These are phyloP conservation scores for Brachyhypopomus occidentalis DNA, from an alignment of 2,113 vertebrate species.

Conservation along the genomic window DNA sequence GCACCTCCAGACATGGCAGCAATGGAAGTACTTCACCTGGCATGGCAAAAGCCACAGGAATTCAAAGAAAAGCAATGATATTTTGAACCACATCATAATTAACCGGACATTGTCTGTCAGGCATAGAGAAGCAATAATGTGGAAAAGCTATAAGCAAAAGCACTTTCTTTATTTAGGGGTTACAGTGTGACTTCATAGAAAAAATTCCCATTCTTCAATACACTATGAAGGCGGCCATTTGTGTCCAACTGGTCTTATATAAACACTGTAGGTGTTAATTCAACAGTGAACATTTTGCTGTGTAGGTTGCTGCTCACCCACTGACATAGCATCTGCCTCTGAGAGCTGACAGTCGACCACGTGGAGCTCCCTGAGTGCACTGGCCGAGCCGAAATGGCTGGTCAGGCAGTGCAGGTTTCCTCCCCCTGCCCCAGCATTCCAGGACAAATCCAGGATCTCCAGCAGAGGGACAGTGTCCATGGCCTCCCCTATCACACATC, in stretches of 20 bases:
- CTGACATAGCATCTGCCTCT: constrained; percentile 70
- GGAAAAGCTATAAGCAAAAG: too few species aligned
- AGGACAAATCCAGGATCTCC: constrained; percentile 86
- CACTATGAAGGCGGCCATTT: too few species aligned
- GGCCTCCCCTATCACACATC: constrained; percentile 73
- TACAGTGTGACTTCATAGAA: too few species aligned
- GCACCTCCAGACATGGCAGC: constrained; percentile 72
- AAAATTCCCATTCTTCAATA: too few species aligned
- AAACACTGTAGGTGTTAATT: neutral
- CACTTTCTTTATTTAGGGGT: too few species aligned
- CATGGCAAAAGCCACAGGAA: constrained; percentile 2
- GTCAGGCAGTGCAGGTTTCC: constrained; percentile 77
- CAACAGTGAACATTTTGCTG: neutral
- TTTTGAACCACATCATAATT: neutral
- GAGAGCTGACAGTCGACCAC: constrained; percentile 82
- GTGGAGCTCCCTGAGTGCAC: constrained; percentile 75
- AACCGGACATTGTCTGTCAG: neutral
- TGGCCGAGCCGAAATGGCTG: constrained; percentile 65
- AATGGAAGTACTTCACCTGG: constrained; percentile 71
- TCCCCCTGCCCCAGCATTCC: constrained; percentile 81
- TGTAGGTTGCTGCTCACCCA: constrained; percentile 72
- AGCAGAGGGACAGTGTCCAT: constrained; percentile 73
- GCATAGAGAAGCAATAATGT: too few species aligned
- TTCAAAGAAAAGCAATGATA: too few species aligned
- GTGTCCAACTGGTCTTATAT: neutral